phyloP scores from a whole-genome alignment of 1,140 invertebrate genomes.

The Arctopsyche grandis region DNA sequence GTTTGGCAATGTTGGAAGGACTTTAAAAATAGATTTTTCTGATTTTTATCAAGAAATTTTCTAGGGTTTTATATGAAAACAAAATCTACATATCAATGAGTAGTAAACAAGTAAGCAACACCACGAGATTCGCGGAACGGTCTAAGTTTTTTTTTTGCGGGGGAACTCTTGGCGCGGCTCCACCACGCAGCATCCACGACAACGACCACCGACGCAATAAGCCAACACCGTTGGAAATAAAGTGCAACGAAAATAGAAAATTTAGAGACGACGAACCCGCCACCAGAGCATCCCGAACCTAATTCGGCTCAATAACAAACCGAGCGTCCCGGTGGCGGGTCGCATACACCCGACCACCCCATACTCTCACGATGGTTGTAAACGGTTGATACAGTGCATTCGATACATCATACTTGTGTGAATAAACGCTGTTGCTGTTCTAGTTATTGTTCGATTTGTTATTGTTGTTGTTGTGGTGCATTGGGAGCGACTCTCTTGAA shows the following conservation, averaged over 20 bases:
- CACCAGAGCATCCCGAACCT: background rate
- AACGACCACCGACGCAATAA: constrained; percentile 10
- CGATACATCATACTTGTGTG: no score
- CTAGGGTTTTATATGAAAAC: no score
- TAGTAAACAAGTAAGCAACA: no score
- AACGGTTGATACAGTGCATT: no score
- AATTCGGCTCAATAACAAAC: constrained; percentile 16
- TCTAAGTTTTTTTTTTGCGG: no score
- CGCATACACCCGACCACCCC: background rate
- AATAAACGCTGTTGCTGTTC: background rate
- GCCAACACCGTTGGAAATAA: background rate
- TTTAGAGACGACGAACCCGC: constrained; percentile 22
- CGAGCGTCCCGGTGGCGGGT: background rate
- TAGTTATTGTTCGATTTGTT: background rate
- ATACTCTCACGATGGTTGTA: no score
- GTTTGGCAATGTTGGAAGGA: no score
- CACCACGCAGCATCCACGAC: background rate
- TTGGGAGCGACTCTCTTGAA: background rate
- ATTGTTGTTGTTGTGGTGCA: background rate
- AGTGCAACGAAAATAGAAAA: no score
- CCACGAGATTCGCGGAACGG: no score
- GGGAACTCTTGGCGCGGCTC: background rate
- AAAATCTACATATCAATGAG: no score
- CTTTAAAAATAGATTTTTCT: no score
- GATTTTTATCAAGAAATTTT: no score